Base-by-base conservation (phyloP, 2,888 invertebrate species). In the Fragum fragum region DNA sequence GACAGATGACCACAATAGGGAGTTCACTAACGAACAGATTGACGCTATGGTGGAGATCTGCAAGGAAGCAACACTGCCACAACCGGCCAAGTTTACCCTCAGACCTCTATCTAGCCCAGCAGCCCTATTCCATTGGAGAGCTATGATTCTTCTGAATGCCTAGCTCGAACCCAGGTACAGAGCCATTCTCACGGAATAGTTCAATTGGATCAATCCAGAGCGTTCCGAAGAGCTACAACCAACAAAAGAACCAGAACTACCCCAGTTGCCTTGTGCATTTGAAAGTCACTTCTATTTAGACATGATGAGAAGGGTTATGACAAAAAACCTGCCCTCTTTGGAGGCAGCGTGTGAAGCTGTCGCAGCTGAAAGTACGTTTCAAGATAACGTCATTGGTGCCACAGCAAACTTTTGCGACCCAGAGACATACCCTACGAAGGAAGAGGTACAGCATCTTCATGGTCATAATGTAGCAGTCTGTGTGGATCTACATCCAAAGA, bases 61-160 rank as follows among this genome's bases (percentile, higher is more conserved):
- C 14, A 47, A 47, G 47, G 47, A 47, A 14, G 47, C 47, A 47
- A 47, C 47, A 18, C 47, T 47, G 18, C 47, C 47, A 14, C 5
- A 9, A 47, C 47, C 47, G 14, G n/a, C 2, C 18, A 47, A 47
- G 47, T 47, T 47, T n/a, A 47, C 47, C 14, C 47, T 47, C n/a
- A 47, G 5, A 3, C 47, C 57, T 14, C 57, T 57, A 5, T 23
- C 23, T 23, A 57, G 57, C 57, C 57, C 21, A n/a, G 57, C 57
- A 57, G 57, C 57, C 57, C 57, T 21, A 57, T 57, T 57, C 57
- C n/a, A n/a, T n/a, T n/a, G n/a, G n/a, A n/a, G n/a, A n/a, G n/a
- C n/a, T 21, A 57, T 57, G 57, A 47, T 26, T 23, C 11, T 57
- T 23, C n/a, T 57, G 57, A 57, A 23, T 23, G 57, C 57, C 57